phyloP scores from a whole-genome alignment of 1,140 invertebrate genomes.

The Ladona fulva region DNA sequence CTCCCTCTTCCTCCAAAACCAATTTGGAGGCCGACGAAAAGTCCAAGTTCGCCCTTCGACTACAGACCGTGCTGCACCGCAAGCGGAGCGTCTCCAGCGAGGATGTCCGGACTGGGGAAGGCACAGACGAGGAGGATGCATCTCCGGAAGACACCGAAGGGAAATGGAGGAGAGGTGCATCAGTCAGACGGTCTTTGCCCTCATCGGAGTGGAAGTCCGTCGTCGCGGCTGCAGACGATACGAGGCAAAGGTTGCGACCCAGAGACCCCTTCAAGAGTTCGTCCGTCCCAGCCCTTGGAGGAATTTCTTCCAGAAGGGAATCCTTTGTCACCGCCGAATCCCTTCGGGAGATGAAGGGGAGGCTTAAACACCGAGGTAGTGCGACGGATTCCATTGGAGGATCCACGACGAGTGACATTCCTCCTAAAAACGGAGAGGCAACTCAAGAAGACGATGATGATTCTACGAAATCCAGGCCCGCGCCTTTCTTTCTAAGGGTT shows the following conservation, averaged over 20 bases:
- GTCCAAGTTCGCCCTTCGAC: background rate
- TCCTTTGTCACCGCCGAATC: slow-evolving; percentile 48
- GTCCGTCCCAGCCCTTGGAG: background rate
- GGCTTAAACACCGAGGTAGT: slow-evolving; percentile 28
- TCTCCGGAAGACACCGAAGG: background rate
- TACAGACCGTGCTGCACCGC: background rate
- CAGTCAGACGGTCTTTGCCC: slow-evolving; percentile 48
- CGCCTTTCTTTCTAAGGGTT: background rate
- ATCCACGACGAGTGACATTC: background rate
- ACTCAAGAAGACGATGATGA: background rate
- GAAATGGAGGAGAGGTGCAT: slow-evolving; percentile 47
- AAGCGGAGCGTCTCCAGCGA: slow-evolving; percentile 39
- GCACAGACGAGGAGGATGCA: background rate
- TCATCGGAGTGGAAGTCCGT: slow-evolving; percentile 23
- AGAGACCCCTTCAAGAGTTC: slow-evolving; percentile 33
- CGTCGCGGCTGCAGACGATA: background rate
- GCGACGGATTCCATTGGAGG: background rate
- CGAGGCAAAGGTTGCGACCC: slow-evolving; percentile 16
- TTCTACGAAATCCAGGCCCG: background rate
- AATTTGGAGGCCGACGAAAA: slow-evolving; percentile 23
- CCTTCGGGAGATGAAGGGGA: slow-evolving; percentile 45
- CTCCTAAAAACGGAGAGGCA: background rate
- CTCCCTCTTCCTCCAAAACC: background rate
- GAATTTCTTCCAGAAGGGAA: slow-evolving; percentile 23
- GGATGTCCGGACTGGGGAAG: slow-evolving; percentile 32